These are phyloP conservation scores for Empis stercorea DNA, from an alignment of 2,888 invertebrate species.

Conservation along the genomic window DNA sequence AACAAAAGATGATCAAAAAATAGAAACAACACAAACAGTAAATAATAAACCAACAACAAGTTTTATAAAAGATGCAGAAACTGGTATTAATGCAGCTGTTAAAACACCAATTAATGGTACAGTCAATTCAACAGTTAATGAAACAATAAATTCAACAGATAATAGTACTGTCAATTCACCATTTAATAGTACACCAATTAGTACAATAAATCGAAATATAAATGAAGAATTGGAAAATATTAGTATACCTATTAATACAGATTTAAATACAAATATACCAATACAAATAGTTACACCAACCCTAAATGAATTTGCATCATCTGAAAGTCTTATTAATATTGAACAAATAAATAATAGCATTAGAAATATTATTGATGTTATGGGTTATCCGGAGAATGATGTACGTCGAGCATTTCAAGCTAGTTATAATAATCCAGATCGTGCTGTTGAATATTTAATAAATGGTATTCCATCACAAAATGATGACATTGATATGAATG, in stretches of 20 bases:
- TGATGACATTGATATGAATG: not conserved
- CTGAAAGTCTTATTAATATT: conserved; percentile 6
- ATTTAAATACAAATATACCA: not conserved
- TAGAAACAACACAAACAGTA: not conserved
- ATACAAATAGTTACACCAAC: not conserved
- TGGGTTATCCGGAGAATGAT: conserved; percentile 75
- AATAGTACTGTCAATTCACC: not conserved
- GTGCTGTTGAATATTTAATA: conserved; percentile 92
- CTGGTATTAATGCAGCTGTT: not conserved
- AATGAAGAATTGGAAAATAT: too few relatives aligned
- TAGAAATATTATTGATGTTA: conserved; percentile 69
- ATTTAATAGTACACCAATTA: conserved; percentile 4
- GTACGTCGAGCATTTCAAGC: conserved; percentile 82
- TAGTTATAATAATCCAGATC: conserved; percentile 89
- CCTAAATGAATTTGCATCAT: not conserved
- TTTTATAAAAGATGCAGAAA: not conserved
- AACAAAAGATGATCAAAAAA: conserved; percentile 45
- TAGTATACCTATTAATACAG: not conserved
- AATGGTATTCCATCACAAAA: conserved; percentile 57
- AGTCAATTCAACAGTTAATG: conserved; percentile 3
- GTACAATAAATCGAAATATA: not conserved
- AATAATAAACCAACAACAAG: not conserved
- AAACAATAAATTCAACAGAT: not conserved
- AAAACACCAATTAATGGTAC: not conserved
- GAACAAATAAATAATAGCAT: conserved; percentile 61